Conservation (phyloP, 2,888 invertebrate species). For the Cerastoderma edule region DNA sequence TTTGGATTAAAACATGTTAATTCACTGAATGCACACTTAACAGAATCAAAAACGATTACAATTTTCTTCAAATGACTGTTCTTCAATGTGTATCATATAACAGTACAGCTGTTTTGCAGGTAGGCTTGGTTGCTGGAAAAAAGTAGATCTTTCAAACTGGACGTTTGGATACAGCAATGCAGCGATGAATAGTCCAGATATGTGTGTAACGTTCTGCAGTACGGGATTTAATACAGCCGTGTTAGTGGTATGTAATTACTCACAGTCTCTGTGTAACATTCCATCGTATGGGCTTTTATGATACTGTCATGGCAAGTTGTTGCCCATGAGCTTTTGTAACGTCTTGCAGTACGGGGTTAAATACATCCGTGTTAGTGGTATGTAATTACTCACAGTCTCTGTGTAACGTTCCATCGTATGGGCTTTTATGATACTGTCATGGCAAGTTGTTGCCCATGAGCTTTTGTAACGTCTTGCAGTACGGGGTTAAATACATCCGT, state of each 20-base stretch:
- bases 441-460: too few relatives aligned
- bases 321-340: slow-evolving; percentile 24
- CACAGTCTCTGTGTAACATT: too few relatives aligned
- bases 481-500: slow-evolving; percentile 17
- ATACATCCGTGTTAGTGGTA: slow-evolving; percentile 27
- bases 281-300: too few relatives aligned
- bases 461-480: slow-evolving; percentile 22
- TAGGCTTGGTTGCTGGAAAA: slow-evolving; percentile 37
- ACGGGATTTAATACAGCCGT: slow-evolving; percentile 20
- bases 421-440: too few relatives aligned
- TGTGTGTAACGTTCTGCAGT: slow-evolving; percentile 23
- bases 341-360: slow-evolving; percentile 9
- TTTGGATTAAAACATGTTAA: too few relatives aligned
- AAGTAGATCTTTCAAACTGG: slow-evolving; percentile 9
- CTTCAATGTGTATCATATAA: too few relatives aligned
- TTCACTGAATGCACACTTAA: too few relatives aligned
- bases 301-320: too few relatives aligned
- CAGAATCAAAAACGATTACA: too few relatives aligned
- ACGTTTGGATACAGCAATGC: neutral
- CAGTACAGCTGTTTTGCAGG: slow-evolving; percentile 39
- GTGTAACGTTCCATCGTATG: too few relatives aligned
- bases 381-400: too few relatives aligned
- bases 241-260: slow-evolving; percentile 26
- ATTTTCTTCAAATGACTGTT: too few relatives aligned
- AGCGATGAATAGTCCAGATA: slow-evolving; percentile 5